A percentile compares a stretch with the other conserved stretches of the same genome.
These are phyloP conservation scores for Thrips palmi DNA, from an alignment of 1,140 invertebrate species.

Conservation along the genomic window DNA sequence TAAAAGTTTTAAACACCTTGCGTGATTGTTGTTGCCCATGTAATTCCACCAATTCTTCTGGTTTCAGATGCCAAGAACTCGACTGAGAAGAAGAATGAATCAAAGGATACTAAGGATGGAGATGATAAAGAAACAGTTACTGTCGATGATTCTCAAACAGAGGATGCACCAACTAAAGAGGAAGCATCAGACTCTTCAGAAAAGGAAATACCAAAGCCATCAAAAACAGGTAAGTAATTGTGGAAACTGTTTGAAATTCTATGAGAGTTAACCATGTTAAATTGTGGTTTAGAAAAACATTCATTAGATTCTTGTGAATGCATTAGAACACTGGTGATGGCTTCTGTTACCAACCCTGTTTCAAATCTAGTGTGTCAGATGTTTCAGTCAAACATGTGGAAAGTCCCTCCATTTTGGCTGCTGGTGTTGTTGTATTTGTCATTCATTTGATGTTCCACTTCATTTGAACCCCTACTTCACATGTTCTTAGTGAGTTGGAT, in stretches of 20 bases:
- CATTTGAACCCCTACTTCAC: too few species aligned
- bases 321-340: too few species aligned
- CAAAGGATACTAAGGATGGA: conserved; percentile 13
- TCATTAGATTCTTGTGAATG: too few species aligned
- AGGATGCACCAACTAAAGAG: conserved; percentile 8
- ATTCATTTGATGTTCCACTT: conserved; percentile 10
- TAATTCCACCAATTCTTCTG: conserved; percentile 10
- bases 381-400: neutral
- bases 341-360: neutral
- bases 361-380: neutral
- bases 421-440: conserved; percentile 7
- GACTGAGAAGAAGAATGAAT: conserved; percentile 7
- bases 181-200: conserved; percentile 2
- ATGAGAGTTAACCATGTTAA: conserved; percentile 9
- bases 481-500: too few species aligned
- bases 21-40: conserved; percentile 16
- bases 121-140: conserved; percentile 18
- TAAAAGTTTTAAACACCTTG: conserved; percentile 9
- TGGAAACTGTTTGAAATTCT: conserved; percentile 6
- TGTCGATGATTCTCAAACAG: conserved; percentile 19
- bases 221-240: conserved; percentile 10
- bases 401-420: conserved; percentile 3
- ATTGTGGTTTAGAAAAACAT: too few species aligned
- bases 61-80: conserved; percentile 20
- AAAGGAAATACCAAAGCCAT: conserved; percentile 5